A percentile compares a stretch with the other conserved stretches of the same genome.
Evolutionary conservation across 2,797 vertebrate species (phyloP).

Genomic region (Clarias fuscus): DNA sequence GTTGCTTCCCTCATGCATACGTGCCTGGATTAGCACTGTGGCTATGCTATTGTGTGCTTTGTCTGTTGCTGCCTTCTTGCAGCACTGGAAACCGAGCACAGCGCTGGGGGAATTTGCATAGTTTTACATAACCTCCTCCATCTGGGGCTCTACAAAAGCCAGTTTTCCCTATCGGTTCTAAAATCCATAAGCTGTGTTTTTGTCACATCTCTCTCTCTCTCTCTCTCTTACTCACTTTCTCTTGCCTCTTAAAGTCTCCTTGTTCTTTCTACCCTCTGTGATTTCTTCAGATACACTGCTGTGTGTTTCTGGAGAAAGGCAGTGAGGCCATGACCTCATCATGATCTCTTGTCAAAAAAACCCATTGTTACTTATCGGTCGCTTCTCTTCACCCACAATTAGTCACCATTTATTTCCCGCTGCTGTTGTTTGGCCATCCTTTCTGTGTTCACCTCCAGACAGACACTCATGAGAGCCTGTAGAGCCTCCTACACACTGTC

Average conservation of each 20-base stretch:
- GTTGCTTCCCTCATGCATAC: conserved; percentile 43
- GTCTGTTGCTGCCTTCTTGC: conserved; percentile 64
- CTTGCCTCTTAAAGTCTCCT: conserved; percentile 34
- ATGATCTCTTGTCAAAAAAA: conserved; percentile 49
- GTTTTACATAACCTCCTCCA: conserved; percentile 77
- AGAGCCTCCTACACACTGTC: conserved; percentile 24
- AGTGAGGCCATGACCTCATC: conserved; percentile 52
- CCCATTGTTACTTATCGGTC: conserved; percentile 49
- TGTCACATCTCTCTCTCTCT: conserved; percentile 45
- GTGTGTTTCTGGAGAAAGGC: conserved; percentile 43
- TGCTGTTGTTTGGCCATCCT: conserved; percentile 52
- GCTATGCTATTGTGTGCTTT: conserved; percentile 61
- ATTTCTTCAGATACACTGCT: conserved; percentile 40
- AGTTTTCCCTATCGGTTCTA: conserved; percentile 69
- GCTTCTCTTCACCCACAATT: conserved; percentile 66
- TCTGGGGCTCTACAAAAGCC: conserved; percentile 74
- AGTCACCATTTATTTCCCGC: conserved; percentile 60
- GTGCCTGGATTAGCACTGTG: conserved; percentile 55
- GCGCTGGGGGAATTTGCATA: conserved; percentile 73
- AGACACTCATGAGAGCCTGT: conserved; percentile 48
- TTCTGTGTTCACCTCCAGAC: conserved; percentile 44
- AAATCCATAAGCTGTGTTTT: conserved; percentile 75
- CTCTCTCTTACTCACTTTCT: conserved; percentile 47
- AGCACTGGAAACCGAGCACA: conserved; percentile 73
- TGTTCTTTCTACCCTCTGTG: conserved; percentile 36